These are phyloP conservation scores for Lepisosteus osseus DNA, from an alignment of 2,113 vertebrate genomes.

Conservation along the genomic window DNA sequence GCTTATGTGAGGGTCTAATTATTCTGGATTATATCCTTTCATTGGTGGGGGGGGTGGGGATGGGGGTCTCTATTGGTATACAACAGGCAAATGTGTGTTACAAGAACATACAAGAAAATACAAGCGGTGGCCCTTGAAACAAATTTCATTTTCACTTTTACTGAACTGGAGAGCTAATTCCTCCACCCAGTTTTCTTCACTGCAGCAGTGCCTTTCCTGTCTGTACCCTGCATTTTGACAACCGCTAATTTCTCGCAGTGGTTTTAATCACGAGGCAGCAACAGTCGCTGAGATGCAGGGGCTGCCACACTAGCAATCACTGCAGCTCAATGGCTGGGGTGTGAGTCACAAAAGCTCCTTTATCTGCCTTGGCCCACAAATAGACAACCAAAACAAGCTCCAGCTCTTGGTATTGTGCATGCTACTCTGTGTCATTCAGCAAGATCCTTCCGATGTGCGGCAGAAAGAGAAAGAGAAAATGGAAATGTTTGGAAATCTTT, in stretches of 20 bases:
- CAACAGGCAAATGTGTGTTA: no score
- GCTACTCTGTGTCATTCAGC: not conserved
- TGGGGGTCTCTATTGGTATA: not conserved
- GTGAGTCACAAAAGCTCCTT: constrained; percentile 9
- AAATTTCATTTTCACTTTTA: not conserved
- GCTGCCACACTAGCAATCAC: not conserved
- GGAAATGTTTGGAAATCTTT: not conserved
- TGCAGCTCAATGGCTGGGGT: not conserved
- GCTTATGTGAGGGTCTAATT: constrained; percentile 15
- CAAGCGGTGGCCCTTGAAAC: not conserved
- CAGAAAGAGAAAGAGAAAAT: not conserved
- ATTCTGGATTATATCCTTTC: constrained; percentile 20
- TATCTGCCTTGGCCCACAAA: not conserved
- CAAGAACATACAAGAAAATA: not conserved
- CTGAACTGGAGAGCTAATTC: not conserved
- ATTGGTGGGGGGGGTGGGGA: not conserved
- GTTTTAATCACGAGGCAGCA: not conserved
- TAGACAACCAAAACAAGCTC: no score
- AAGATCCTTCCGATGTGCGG: not conserved
- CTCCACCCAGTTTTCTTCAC: not conserved
- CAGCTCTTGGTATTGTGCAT: not conserved
- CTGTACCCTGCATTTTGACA: not conserved
- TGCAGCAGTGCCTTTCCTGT: not conserved
- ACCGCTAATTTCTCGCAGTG: constrained; percentile 10
- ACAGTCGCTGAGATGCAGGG: not conserved